Conservation (phyloP, 1,140 invertebrate species). For the Metopolophium dirhodum region DNA sequence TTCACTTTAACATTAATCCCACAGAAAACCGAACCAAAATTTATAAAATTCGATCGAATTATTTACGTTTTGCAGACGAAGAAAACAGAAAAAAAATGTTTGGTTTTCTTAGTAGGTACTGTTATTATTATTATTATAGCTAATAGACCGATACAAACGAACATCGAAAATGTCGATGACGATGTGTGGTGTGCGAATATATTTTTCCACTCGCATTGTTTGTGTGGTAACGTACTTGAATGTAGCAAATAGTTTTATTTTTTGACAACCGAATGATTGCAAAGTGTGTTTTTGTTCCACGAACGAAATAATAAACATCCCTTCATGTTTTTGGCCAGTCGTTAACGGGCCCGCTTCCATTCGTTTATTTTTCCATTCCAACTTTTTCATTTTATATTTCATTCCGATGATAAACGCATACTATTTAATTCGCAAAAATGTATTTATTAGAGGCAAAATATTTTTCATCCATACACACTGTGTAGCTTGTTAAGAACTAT, state of each 20-base stretch:
- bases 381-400: not conserved
- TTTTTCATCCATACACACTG: not conserved
- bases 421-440: not conserved
- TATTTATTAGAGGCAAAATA: not conserved
- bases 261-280: not conserved
- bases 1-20: not conserved
- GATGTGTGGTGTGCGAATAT: not conserved
- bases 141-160: slow-evolving; percentile 7
- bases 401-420: not conserved
- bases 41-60: not conserved
- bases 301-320: slow-evolving; percentile 5
- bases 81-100: not conserved
- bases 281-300: not conserved
- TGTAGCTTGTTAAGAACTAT: not conserved
- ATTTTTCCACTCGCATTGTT: not conserved
- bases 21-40: not conserved
- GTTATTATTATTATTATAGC: slow-evolving; percentile 6
- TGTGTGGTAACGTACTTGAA: not conserved
- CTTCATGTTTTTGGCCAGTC: not conserved
- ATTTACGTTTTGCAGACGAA: not conserved
- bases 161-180: not conserved
- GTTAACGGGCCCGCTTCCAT: not conserved
- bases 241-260: slow-evolving; percentile 2
- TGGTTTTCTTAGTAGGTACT: not conserved
- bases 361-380: not conserved